phyloP scores from a whole-genome alignment of 1,140 invertebrate species.

The Atta colombica region DNA sequence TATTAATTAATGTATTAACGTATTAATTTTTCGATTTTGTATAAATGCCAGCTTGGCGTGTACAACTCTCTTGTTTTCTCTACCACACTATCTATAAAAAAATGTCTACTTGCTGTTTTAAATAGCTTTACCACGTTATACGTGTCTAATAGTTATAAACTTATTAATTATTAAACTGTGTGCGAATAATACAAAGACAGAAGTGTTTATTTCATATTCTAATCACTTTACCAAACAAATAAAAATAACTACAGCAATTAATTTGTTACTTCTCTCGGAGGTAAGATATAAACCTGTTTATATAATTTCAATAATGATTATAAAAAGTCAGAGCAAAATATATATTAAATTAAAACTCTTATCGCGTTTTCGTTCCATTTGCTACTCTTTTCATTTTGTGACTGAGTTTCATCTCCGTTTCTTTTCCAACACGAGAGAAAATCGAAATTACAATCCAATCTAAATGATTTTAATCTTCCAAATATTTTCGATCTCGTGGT shows the following conservation, averaged over 20 bases:
- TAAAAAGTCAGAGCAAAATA: neutral
- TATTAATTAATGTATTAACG: no score
- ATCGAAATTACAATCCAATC: constrained; percentile 42
- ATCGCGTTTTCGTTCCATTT: neutral
- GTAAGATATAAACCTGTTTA: neutral
- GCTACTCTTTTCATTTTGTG: neutral
- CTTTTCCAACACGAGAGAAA: constrained; percentile 18
- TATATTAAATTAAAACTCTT: neutral
- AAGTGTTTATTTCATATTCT: no score
- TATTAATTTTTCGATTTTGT: no score
- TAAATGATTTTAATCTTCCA: constrained; percentile 52
- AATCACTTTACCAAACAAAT: no score
- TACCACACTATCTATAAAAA: no score
- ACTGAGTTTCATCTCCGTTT: neutral
- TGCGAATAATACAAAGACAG: no score
- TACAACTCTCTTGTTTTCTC: no score
- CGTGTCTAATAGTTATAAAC: no score
- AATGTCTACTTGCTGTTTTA: no score
- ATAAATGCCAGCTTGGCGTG: no score
- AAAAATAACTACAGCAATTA: neutral
- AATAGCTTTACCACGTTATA: no score
- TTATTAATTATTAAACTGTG: no score
- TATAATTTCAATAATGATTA: neutral
- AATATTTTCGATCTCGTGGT: constrained; percentile 43
- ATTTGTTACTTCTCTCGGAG: neutral